These are phyloP conservation scores for Pipistrellus pipistrellus DNA, from an alignment of 2,797 vertebrate genomes.

Conservation along the genomic window DNA sequence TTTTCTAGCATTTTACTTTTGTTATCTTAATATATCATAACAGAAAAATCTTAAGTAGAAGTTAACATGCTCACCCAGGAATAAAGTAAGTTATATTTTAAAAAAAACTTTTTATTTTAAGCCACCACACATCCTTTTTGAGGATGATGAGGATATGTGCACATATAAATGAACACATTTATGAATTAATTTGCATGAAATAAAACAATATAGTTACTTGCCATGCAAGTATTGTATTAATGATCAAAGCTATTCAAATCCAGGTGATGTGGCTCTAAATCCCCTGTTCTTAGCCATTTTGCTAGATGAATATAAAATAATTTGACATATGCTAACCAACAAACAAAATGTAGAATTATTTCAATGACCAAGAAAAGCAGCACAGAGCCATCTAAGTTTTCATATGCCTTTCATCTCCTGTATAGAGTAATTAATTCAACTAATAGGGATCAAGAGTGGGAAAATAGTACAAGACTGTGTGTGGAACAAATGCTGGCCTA, in stretches of 20 bases:
- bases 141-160: neutral
- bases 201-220: neutral
- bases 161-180: neutral
- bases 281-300: neutral
- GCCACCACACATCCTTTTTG: neutral
- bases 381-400: neutral
- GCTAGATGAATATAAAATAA: neutral
- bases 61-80: neutral
- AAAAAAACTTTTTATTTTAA: constrained; percentile 26
- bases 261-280: neutral
- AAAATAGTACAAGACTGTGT: neutral
- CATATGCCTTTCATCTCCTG: neutral
- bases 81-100: neutral
- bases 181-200: neutral
- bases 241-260: constrained; percentile 19
- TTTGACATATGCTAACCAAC: neutral
- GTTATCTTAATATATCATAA: neutral
- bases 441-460: neutral
- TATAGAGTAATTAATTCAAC: neutral
- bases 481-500: neutral
- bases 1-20: neutral
- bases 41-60: neutral
- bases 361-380: neutral
- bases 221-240: neutral
- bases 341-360: constrained; percentile 11